Base-by-base conservation (phyloP, 2,888 invertebrate genomes). In the Chirona hameri region DNA sequence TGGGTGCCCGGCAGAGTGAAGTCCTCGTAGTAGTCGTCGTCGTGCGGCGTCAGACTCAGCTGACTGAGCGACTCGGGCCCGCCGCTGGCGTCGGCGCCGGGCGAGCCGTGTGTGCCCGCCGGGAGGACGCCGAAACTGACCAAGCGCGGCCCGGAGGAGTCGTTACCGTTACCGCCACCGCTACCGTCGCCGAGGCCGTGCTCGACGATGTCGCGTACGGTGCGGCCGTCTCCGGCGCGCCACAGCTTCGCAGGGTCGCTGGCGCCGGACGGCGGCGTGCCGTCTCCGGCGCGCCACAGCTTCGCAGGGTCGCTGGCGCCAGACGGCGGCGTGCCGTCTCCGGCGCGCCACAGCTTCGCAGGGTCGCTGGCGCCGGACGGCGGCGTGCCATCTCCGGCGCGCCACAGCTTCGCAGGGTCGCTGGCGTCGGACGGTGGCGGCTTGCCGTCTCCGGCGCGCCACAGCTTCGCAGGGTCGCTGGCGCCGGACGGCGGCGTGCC, bases 1-100 rank as follows among this genome's bases (percentile, higher is more conserved):
- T 87, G 86, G n/a, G 86, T 86, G 82, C 86, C 83, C 1, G 87
- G 87, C 76, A 87, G 85, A 79, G 85, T 86, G 83, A 85, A 87
- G 76, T 87, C 87, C 84, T 87, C 87, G 82, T 86, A 86, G 83
- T 87, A 87, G 82, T 87, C 87, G 81, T 87, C 87, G 52, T 85
- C 85, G 24, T 27, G 65, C 65, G 65, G 65, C 65, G 76, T 76
- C 24, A 76, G 9, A 21, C 46, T 76, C 18, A 76, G 39, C 46
- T 21, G 46, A 24, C 76, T 46, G 24, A 46, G 39, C 76, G 76
- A 76, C 39, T 76, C 76, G 29, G 72, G 72, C 18, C 31, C 72
- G 31, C 21, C 9, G 31, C 72, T 21, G 24, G 60, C 21, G 24
- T 27, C 27, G 29, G 10, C 27, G 27, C 69, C 69, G 27, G 29